Percentiles rank a stretch among this genome's conserved stretches.
Conservation (phyloP, 2,888 invertebrate species). For the Pseudolycoriella hygida region DNA sequence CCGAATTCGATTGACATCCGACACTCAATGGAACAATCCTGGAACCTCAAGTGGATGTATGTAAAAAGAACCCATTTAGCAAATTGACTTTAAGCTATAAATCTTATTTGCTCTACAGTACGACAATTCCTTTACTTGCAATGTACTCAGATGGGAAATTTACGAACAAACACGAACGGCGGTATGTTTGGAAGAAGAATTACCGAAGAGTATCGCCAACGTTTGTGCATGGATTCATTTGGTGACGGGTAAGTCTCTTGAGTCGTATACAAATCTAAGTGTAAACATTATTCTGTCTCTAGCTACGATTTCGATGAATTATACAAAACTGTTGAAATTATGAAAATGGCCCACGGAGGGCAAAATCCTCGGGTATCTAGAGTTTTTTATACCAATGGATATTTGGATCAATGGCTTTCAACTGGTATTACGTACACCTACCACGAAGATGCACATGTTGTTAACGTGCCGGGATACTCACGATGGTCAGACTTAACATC, state of each 20-base stretch:
- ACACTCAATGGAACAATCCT: background rate
- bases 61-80: background rate
- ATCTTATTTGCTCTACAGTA: background rate
- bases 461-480: no score
- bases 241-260: background rate
- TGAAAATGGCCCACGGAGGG: no score
- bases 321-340: no score
- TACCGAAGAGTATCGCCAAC: background rate
- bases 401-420: no score
- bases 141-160: background rate
- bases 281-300: no score
- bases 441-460: no score
- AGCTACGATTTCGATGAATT: no score
- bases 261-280: no score
- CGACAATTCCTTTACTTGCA: background rate
- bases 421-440: no score
- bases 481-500: no score
- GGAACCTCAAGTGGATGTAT: background rate
- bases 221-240: background rate
- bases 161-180: background rate
- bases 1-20: background rate
- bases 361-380: no score
- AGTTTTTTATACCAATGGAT: no score
- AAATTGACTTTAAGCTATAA: background rate
- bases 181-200: slow-evolving; percentile 1